phyloP scores from a whole-genome alignment of 1,140 invertebrate genomes.

The Monomorium pharaonis region DNA sequence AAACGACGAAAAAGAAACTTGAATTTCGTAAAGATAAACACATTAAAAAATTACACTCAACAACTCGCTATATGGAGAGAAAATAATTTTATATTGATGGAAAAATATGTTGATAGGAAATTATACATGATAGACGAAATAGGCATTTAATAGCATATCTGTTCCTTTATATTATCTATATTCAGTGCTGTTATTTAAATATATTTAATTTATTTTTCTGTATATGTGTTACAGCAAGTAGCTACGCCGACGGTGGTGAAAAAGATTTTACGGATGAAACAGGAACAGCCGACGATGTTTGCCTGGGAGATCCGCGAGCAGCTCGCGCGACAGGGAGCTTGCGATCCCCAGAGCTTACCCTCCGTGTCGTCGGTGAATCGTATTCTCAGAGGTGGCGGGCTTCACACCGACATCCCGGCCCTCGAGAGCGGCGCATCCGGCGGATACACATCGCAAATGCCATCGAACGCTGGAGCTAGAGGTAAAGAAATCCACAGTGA shows the following conservation, averaged over 20 bases:
- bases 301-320: conserved; percentile 97
- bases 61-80: background rate
- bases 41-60: background rate
- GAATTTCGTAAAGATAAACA: background rate
- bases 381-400: conserved; percentile 94
- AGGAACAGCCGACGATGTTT: conserved; percentile 96
- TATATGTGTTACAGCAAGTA: conserved; percentile 90
- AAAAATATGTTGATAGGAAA: background rate
- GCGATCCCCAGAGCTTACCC: conserved; percentile 94
- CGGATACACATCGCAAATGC: conserved; percentile 68
- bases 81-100: background rate
- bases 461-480: conserved; percentile 73
- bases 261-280: conserved; percentile 95
- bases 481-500: conserved; percentile 58
- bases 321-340: conserved; percentile 92
- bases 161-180: background rate
- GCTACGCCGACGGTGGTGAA: conserved; percentile 96
- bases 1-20: background rate
- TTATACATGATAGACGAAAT: background rate
- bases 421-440: conserved; percentile 76
- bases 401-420: conserved; percentile 80
- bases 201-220: background rate
- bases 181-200: background rate
- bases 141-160: background rate
- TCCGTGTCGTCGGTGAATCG: conserved; percentile 98